Evolutionary conservation across 2,113 vertebrate genomes (phyloP).

Genomic region (Phycodurus eques): DNA sequence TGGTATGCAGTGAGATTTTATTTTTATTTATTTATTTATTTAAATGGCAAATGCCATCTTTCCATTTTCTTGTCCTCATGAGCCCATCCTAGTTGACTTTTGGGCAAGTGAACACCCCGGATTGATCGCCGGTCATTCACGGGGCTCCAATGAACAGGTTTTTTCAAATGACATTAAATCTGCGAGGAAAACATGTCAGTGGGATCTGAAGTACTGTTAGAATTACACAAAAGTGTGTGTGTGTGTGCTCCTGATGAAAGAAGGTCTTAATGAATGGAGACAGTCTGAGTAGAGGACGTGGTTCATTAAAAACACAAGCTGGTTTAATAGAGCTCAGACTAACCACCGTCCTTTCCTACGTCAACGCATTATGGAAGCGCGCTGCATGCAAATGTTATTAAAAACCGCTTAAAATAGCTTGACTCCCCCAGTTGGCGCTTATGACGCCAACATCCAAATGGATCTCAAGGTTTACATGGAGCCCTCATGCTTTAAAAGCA

Average conservation of each 20-base stretch:
- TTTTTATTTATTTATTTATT: too few species aligned
- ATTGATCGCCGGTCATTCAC: not conserved
- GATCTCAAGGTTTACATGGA: not conserved
- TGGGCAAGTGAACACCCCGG: too few species aligned
- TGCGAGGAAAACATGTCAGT: not conserved
- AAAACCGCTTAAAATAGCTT: not conserved
- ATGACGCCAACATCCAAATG: not conserved
- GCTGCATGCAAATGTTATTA: conserved; percentile 46
- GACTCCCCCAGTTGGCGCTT: not conserved
- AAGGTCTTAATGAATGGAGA: conserved; percentile 72
- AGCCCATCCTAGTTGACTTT: not conserved
- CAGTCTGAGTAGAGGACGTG: conserved; percentile 73
- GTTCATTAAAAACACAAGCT: conserved; percentile 76
- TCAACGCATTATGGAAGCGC: conserved; percentile 44
- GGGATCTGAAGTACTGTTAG: not conserved
- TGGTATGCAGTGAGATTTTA: too few species aligned
- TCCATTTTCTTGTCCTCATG: too few species aligned
- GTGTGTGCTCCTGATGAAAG: conserved; percentile 65
- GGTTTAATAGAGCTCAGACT: conserved; percentile 69
- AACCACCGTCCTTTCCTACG: conserved; percentile 49
- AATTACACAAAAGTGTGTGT: not conserved
- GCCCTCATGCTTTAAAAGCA: not conserved
- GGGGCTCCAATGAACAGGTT: not conserved
- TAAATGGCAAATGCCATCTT: too few species aligned
- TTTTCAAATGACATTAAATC: not conserved